phyloP scores from a whole-genome alignment of 2,113 vertebrate genomes.

The Sterna hirundo region DNA sequence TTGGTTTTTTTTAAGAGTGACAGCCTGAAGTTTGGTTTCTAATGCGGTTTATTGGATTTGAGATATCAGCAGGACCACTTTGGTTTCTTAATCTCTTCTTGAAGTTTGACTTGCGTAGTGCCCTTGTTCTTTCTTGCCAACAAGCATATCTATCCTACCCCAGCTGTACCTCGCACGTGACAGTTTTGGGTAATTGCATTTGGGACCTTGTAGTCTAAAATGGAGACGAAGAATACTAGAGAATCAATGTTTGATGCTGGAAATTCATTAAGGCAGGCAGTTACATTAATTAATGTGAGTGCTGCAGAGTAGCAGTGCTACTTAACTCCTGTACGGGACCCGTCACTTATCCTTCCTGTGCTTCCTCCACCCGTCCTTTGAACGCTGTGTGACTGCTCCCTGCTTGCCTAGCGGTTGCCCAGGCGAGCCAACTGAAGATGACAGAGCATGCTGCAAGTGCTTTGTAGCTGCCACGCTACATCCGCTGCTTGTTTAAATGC shows the following conservation, averaged over 20 bases:
- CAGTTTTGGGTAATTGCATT: not conserved
- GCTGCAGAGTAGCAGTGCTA: not conserved
- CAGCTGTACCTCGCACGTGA: not conserved
- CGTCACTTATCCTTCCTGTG: rapidly evolving
- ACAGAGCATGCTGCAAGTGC: not conserved
- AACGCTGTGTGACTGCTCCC: rapidly evolving
- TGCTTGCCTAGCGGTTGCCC: not conserved
- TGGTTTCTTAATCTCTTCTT: not conserved
- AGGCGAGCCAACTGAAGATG: not conserved
- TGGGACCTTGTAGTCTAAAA: not conserved
- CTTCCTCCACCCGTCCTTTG: not conserved
- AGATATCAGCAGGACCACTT: not conserved
- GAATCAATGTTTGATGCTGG: not conserved
- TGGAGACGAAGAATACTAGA: not conserved
- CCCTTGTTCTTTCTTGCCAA: not conserved
- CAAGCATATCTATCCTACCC: not conserved
- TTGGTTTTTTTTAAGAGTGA: not conserved
- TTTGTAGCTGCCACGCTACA: not conserved
- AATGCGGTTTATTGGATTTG: not conserved
- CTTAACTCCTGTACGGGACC: not conserved
- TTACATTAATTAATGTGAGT: not conserved
- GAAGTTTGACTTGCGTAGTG: not conserved
- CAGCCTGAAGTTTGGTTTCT: not conserved
- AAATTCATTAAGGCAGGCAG: not conserved
- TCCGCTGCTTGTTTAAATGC: not conserved